Conservation (phyloP, 2,113 vertebrate genomes). For the Microtus ochrogaster region DNA sequence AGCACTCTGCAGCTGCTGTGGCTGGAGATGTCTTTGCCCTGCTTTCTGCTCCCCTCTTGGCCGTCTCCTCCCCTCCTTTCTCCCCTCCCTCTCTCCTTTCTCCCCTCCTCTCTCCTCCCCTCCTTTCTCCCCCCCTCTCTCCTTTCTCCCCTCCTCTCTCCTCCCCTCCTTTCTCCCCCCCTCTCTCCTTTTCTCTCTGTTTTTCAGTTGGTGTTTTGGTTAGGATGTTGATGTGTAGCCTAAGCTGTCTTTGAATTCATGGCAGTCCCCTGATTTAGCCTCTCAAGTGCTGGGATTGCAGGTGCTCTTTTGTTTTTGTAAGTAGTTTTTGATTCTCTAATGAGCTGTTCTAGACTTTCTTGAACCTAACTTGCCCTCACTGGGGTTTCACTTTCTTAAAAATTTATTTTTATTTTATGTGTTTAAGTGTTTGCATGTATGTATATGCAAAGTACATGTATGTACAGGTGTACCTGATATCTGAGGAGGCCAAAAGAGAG, state of each 20-base stretch:
- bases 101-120: too few species aligned
- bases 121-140: fast-evolving
- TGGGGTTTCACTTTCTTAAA: background rate
- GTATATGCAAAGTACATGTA: background rate
- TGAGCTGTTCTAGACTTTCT: background rate
- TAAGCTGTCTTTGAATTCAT: background rate
- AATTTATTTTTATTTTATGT: background rate
- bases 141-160: too few species aligned
- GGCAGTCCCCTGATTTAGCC: background rate
- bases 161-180: background rate
- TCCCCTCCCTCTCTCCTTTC: fast-evolving
- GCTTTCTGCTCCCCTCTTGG: background rate
- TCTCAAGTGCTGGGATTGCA: background rate
- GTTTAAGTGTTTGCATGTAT: background rate
- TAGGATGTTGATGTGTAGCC: background rate
- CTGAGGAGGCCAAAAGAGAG: background rate
- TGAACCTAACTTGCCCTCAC: background rate
- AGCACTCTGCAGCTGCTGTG: background rate
- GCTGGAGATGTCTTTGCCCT: background rate
- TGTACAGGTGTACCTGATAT: background rate
- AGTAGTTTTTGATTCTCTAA: too few species aligned
- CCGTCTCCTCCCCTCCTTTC: background rate
- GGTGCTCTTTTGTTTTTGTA: background rate
- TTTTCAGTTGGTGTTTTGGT: background rate
- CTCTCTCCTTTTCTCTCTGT: background rate